Conservation (phyloP, 2,797 vertebrate genomes). For the Hipposideros larvatus region DNA sequence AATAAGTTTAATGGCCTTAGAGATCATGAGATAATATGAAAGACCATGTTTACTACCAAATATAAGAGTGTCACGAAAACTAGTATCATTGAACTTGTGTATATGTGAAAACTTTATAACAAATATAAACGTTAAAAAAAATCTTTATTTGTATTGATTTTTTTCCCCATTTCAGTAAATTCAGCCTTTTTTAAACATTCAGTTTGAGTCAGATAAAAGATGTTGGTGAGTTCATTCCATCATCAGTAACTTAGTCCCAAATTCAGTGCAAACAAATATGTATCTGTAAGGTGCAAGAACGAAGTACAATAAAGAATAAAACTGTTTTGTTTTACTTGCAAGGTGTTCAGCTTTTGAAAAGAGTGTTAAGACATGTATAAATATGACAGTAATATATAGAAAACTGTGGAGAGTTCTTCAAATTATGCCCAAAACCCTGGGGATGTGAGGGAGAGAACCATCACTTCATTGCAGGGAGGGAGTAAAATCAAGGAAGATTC, state of each 20-base stretch:
- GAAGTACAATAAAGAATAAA: background rate
- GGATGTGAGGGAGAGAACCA: background rate
- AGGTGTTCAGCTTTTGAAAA: background rate
- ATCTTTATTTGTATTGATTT: background rate
- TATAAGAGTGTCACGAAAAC: constrained; percentile 41
- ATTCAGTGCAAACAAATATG: background rate
- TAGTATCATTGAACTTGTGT: background rate
- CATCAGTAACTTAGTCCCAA: background rate
- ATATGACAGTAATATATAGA: background rate
- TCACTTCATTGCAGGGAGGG: background rate
- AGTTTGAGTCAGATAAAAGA: background rate
- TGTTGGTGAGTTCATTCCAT: background rate
- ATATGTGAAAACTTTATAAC: background rate
- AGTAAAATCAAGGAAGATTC: background rate
- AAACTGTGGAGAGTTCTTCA: background rate
- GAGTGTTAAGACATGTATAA: background rate
- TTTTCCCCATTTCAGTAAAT: background rate
- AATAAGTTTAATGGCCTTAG: background rate
- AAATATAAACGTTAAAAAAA: too few relatives aligned
- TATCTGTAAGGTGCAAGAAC: background rate
- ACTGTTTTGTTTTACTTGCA: background rate
- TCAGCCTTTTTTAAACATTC: background rate
- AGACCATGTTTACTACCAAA: constrained; percentile 32
- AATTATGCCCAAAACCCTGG: background rate
- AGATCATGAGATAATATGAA: background rate